A percentile compares a stretch with the other conserved stretches of the same genome.
phyloP scores from a whole-genome alignment of 2,113 vertebrate genomes.

The Dicerorhinus sumatrensis region DNA sequence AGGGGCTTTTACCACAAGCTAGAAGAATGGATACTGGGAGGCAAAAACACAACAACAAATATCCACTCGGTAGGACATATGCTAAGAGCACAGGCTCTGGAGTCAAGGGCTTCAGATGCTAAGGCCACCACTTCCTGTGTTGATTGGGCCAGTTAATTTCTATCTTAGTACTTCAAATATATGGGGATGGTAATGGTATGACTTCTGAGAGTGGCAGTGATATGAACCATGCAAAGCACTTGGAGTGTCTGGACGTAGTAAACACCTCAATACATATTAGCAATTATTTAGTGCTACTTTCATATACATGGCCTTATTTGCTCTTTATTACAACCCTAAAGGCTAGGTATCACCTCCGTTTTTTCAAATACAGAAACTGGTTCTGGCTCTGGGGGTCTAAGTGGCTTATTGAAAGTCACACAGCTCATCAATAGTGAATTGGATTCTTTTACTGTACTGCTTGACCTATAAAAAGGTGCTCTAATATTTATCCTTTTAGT shows the following conservation, averaged over 20 bases:
- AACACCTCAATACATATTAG: background rate
- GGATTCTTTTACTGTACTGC: background rate
- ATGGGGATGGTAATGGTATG: too few relatives aligned
- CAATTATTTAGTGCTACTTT: background rate
- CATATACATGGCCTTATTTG: accelerated
- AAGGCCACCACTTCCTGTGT: too few relatives aligned
- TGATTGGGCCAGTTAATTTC: background rate
- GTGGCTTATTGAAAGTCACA: background rate
- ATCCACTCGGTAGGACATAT: accelerated
- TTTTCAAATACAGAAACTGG: background rate
- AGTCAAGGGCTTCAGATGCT: background rate
- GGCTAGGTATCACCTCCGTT: background rate
- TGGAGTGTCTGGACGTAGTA: background rate
- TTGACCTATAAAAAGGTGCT: background rate
- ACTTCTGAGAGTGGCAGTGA: background rate
- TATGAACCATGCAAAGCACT: background rate
- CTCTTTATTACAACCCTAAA: background rate
- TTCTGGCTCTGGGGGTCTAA: background rate
- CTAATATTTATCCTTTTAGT: background rate
- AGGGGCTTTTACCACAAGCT: background rate
- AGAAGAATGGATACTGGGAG: background rate
- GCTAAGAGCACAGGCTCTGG: background rate
- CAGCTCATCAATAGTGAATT: background rate
- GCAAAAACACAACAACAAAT: background rate
- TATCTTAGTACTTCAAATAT: background rate